Conservation (phyloP, 1,140 invertebrate species). For the Vanessa tameamea region DNA sequence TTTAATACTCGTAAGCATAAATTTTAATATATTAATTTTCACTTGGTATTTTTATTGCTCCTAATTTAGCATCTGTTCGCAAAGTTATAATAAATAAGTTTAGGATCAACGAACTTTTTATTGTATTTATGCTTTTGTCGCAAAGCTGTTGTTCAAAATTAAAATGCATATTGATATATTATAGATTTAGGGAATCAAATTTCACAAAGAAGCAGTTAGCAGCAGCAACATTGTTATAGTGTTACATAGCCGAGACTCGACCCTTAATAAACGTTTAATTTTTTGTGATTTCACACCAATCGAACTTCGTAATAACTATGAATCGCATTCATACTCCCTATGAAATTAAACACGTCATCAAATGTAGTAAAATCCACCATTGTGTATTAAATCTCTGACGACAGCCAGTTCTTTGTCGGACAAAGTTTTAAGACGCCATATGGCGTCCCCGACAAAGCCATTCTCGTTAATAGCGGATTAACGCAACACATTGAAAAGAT, state of each 20-base stretch:
- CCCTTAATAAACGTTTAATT: constrained; percentile 46
- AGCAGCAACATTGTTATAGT: neutral
- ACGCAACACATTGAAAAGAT: constrained; percentile 46
- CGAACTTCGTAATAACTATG: constrained; percentile 27
- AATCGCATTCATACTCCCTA: constrained; percentile 41
- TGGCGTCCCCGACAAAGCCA: constrained; percentile 57
- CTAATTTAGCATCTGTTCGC: neutral
- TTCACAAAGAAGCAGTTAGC: constrained; percentile 30
- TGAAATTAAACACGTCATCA: constrained; percentile 63
- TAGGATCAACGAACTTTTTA: neutral
- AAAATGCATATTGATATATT: neutral
- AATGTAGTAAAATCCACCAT: constrained; percentile 48
- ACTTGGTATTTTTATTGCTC: neutral
- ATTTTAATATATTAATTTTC: neutral
- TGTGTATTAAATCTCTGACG: constrained; percentile 48
- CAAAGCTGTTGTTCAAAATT: neutral
- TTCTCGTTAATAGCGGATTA: constrained; percentile 54
- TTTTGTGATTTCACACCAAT: constrained; percentile 62
- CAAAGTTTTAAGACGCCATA: constrained; percentile 58
- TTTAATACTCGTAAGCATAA: too few relatives aligned
- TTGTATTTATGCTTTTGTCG: constrained; percentile 3
- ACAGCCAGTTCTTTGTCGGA: constrained; percentile 45
- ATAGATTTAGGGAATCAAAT: constrained; percentile 26
- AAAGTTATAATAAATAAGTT: neutral
- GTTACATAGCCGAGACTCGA: neutral